These are phyloP conservation scores for Sycophaga agraensis DNA, from an alignment of 1,140 invertebrate species.

Conservation along the genomic window DNA sequence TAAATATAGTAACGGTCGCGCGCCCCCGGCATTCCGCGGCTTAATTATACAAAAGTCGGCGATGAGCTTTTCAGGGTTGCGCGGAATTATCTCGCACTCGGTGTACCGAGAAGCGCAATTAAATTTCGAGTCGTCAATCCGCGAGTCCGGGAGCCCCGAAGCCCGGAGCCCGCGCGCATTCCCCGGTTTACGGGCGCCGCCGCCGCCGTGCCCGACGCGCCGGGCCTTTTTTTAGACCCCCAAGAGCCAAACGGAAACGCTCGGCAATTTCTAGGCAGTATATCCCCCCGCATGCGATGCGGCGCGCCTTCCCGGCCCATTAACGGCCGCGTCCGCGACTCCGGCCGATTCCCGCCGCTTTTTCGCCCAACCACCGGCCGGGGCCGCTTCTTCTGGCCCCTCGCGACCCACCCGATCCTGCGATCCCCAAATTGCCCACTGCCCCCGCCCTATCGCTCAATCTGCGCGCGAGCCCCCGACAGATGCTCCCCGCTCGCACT, in stretches of 20 bases:
- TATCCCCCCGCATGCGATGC: background rate
- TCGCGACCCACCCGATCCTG: no score
- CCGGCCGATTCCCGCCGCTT: constrained; percentile 1
- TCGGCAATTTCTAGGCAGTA: constrained; percentile 15
- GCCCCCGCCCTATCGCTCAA: no score
- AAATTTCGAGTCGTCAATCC: constrained; percentile 19
- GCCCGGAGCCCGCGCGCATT: constrained; percentile 1
- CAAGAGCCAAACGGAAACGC: constrained; percentile 6
- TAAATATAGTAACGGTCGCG: constrained; percentile 17
- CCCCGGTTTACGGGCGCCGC: constrained; percentile 9
- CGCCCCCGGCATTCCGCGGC: constrained; percentile 3
- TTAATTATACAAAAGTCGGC: constrained; percentile 12
- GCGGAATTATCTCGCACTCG: constrained; percentile 13
- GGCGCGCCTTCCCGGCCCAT: background rate
- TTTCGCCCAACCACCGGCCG: background rate
- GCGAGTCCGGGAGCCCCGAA: background rate
- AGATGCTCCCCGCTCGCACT: no score
- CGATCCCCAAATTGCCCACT: no score
- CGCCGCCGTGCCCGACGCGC: no score
- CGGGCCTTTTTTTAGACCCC: constrained; percentile 3
- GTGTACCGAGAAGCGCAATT: constrained; percentile 20
- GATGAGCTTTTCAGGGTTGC: background rate
- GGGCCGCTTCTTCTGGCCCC: background rate
- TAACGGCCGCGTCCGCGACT: constrained; percentile 10
- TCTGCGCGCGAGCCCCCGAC: no score